A percentile compares a stretch with the other conserved stretches of the same genome.
These are phyloP conservation scores for Malacoraja senta DNA, from an alignment of 2,797 vertebrate genomes.

Conservation along the genomic window DNA sequence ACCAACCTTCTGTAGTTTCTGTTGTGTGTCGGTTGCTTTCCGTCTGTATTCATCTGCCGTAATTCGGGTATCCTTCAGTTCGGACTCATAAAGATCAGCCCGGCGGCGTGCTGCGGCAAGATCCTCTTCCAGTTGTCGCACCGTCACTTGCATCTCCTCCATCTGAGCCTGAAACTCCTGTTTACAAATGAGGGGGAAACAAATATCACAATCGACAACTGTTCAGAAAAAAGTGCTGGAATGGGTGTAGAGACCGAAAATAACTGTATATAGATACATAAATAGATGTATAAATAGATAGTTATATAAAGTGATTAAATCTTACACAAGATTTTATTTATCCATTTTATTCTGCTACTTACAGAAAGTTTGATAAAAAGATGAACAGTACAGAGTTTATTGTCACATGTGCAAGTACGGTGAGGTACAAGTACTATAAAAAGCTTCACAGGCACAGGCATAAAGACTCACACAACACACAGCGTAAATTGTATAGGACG, in stretches of 20 bases:
- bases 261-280: not conserved
- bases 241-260: not conserved
- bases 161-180: conserved; percentile 96
- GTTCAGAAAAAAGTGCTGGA: not conserved
- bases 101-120: conserved; percentile 89
- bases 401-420: too few relatives aligned
- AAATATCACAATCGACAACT: not conserved
- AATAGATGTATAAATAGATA: not conserved
- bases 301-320: not conserved
- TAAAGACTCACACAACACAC: too few relatives aligned
- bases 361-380: not conserved
- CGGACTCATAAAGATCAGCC: conserved; percentile 88
- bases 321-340: not conserved
- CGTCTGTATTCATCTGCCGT: conserved; percentile 90
- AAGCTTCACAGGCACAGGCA: too few relatives aligned
- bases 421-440: too few relatives aligned
- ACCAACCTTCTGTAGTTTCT: conserved; percentile 83
- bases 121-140: conserved; percentile 93
- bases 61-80: conserved; percentile 85
- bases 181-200: not conserved
- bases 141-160: conserved; percentile 91
- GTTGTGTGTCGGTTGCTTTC: conserved; percentile 85
- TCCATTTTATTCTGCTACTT: not conserved
- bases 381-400: not conserved
- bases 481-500: too few relatives aligned